Evolutionary conservation across 2,797 vertebrate species (phyloP).

Genomic region (Anableps anableps): DNA sequence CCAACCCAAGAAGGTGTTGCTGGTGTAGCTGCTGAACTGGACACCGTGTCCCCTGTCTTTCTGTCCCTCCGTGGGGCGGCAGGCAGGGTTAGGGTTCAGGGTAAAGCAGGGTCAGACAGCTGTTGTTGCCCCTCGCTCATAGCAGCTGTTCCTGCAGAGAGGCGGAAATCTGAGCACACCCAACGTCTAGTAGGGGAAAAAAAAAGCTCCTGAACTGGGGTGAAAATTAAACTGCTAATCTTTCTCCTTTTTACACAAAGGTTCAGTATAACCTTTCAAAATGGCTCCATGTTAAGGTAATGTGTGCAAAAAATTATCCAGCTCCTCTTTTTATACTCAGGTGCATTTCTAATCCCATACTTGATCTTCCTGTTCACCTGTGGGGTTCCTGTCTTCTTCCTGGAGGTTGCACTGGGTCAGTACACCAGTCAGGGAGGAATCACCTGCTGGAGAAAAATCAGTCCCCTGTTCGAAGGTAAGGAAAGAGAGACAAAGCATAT

Average conservation of each 20-base stretch:
- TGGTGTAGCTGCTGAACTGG: constrained; percentile 62
- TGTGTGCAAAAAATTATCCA: background rate
- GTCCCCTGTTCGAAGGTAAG: constrained; percentile 95
- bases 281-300: background rate
- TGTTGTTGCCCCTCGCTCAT: constrained; percentile 75
- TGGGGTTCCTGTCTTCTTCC: constrained; percentile 93
- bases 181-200: constrained; percentile 38
- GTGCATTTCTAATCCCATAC: constrained; percentile 98
- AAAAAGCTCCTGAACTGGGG: background rate
- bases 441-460: constrained; percentile 94
- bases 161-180: constrained; percentile 59
- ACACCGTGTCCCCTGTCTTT: constrained; percentile 9
- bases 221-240: background rate
- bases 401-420: constrained; percentile 94
- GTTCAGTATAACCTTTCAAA: background rate
- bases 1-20: constrained; percentile 19
- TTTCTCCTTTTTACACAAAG: background rate
- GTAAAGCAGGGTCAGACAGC: constrained; percentile 70
- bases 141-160: constrained; percentile 69
- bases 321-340: constrained; percentile 66
- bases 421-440: constrained; percentile 94
- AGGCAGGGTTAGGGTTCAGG: constrained; percentile 54
- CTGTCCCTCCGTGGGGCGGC: constrained; percentile 50
- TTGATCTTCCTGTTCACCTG: constrained; percentile 97
- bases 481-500: background rate